phyloP scores from a whole-genome alignment of 2,888 invertebrate species.

The Anarsia innoxiella region DNA sequence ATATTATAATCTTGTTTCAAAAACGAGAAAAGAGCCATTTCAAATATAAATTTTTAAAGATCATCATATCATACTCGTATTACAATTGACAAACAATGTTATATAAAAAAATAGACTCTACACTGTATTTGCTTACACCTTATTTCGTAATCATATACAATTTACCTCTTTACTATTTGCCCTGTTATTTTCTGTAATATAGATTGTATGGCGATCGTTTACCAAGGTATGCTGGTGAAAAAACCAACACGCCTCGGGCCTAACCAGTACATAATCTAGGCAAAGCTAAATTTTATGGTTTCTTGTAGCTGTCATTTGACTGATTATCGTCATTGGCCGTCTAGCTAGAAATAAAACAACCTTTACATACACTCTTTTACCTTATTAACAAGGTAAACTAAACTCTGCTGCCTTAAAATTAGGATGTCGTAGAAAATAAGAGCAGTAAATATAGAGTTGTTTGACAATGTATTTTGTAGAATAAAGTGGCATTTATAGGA shows the following conservation, averaged over 20 bases:
- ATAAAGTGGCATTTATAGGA: constrained; percentile 24
- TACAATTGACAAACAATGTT: too few relatives aligned
- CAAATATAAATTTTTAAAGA: too few relatives aligned
- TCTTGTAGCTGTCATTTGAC: constrained; percentile 34
- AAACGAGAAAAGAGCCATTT: too few relatives aligned
- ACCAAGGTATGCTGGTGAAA: constrained; percentile 17
- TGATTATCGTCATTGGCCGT: constrained; percentile 32
- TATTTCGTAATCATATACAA: constrained; percentile 7
- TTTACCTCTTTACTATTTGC: constrained; percentile 2
- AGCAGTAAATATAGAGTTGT: not conserved
- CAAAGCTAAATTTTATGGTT: constrained; percentile 28
- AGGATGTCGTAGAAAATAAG: not conserved
- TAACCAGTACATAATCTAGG: constrained; percentile 17
- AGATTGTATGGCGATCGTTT: constrained; percentile 11
- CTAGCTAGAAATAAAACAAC: constrained; percentile 20
- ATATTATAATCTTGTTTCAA: too few relatives aligned
- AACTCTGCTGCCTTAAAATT: not conserved
- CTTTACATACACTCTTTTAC: constrained; percentile 7
- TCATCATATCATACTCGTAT: too few relatives aligned
- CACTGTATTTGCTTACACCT: constrained; percentile 12
- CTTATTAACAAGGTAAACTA: not conserved
- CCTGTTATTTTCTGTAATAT: constrained; percentile 11
- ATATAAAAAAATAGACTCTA: too few relatives aligned
- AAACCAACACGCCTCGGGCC: constrained; percentile 19
- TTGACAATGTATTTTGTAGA: constrained; percentile 19